Evolutionary conservation across 2,888 invertebrate species (phyloP).

Genomic region (Lithophane leautieri): DNA sequence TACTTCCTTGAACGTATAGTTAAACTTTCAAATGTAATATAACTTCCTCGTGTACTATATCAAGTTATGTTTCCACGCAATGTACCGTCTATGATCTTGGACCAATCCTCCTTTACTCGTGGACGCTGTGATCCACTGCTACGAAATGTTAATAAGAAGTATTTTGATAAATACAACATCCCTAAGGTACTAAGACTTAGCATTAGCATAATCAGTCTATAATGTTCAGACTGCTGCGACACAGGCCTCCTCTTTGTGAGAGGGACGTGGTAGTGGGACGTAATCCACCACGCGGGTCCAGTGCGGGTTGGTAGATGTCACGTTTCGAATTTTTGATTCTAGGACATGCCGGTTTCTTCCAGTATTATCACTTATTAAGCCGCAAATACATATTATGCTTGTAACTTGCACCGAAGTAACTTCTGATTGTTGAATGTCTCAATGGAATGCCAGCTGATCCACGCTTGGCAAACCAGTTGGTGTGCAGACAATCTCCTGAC

Average conservation of each 20-base stretch:
- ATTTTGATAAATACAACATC: background rate
- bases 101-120: background rate
- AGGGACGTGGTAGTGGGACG: no score
- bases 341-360: no score
- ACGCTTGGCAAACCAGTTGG: background rate
- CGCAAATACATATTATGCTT: background rate
- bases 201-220: no score
- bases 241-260: no score
- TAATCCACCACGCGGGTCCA: no score
- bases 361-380: background rate
- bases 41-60: constrained; percentile 27
- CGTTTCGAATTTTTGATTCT: no score
- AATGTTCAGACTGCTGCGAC: no score
- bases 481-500: background rate
- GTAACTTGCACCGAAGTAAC: background rate
- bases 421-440: background rate
- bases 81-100: background rate
- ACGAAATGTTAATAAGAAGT: no score
- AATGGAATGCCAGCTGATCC: background rate
- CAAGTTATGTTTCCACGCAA: background rate
- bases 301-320: no score
- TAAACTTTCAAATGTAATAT: constrained; percentile 32
- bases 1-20: constrained; percentile 37
- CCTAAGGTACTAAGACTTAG: background rate
- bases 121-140: background rate